Evolutionary conservation across 2,888 invertebrate species (phyloP).

Genomic region (Diarsia brunnea): DNA sequence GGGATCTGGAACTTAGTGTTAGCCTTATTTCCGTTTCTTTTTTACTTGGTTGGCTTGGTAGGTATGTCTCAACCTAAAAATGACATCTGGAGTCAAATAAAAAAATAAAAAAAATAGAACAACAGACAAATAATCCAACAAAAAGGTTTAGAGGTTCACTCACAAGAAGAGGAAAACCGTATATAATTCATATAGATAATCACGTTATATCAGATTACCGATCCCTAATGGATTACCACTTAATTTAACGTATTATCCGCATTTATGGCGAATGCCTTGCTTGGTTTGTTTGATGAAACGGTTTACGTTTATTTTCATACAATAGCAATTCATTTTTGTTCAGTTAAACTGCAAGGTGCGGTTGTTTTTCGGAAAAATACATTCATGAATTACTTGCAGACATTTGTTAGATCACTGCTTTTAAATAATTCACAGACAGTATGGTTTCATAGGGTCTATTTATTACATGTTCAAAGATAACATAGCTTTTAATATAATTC

Average conservation of each 20-base stretch:
- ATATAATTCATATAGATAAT: slow-evolving; percentile 29
- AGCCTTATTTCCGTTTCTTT: background rate
- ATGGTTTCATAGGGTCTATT: too few relatives aligned
- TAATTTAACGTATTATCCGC: slow-evolving; percentile 41
- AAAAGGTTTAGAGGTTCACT: slow-evolving; percentile 8
- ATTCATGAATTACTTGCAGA: background rate
- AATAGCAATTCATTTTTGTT: background rate
- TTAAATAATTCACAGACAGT: too few relatives aligned
- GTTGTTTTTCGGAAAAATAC: background rate
- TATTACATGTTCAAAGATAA: too few relatives aligned
- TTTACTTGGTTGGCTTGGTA: background rate
- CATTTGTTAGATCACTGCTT: too few relatives aligned
- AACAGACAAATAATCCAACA: background rate
- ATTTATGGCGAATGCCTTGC: slow-evolving; percentile 14
- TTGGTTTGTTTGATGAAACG: slow-evolving; percentile 5
- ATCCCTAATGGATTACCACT: slow-evolving; percentile 48
- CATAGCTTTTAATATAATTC: too few relatives aligned
- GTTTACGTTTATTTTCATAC: background rate
- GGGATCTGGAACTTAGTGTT: background rate
- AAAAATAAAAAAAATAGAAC: background rate
- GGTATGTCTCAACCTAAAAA: background rate
- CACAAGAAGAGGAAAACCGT: slow-evolving; percentile 19
- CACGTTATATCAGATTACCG: slow-evolving; percentile 37
- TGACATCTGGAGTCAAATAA: background rate
- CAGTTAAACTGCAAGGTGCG: background rate